Percentiles rank a stretch among this genome's conserved stretches.
Conservation (phyloP, 2,797 vertebrate genomes). For the Malurus splendens region DNA sequence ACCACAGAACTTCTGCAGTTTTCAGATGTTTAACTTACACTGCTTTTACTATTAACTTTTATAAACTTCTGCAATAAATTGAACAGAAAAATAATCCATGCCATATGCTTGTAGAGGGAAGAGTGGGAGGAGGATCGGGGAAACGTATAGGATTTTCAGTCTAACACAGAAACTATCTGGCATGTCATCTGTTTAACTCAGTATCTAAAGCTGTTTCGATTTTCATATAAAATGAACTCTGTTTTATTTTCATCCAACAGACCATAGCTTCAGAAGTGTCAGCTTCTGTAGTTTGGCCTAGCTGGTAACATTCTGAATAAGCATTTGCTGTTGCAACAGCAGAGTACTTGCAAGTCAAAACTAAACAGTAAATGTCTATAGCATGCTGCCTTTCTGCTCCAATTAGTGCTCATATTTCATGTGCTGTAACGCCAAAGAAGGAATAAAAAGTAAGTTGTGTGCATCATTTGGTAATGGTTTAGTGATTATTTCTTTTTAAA, state of each 20-base stretch:
- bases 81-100: not conserved
- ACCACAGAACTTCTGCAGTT: not conserved
- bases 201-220: not conserved
- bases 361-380: constrained; percentile 1
- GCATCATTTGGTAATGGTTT: not conserved
- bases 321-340: not conserved
- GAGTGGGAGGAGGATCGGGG: not conserved
- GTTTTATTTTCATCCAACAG: not conserved
- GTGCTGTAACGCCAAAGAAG: not conserved
- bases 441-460: not conserved
- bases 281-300: constrained; percentile 1
- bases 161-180: not conserved
- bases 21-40: not conserved
- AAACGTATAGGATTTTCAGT: not conserved
- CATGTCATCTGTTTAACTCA: not conserved
- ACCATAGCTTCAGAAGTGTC: not conserved
- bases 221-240: not conserved
- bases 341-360: constrained; percentile 11
- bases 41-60: not conserved
- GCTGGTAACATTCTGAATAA: not conserved
- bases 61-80: not conserved
- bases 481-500: not conserved
- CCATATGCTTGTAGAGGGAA: not conserved
- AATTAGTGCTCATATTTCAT: not conserved
- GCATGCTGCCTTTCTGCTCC: not conserved